Percentiles rank a stretch among this genome's conserved stretches.
phyloP scores from a whole-genome alignment of 2,797 vertebrate species.

The Aplochiton taeniatus region DNA sequence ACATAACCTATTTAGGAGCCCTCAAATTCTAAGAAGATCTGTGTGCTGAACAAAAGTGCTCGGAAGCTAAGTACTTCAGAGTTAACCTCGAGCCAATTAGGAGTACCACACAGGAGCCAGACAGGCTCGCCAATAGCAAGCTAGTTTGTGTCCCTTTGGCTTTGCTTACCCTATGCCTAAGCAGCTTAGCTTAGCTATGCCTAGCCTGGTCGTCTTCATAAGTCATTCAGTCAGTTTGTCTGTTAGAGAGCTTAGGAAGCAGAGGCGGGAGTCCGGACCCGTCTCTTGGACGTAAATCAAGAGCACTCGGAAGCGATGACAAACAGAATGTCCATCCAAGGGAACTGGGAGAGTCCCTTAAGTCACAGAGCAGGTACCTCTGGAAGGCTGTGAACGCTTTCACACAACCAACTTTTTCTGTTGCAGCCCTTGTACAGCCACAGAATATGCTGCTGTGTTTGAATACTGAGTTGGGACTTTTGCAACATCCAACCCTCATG shows the following conservation, averaged over 20 bases:
- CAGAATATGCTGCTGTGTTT: constrained; percentile 4
- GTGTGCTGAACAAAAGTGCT: too few species aligned
- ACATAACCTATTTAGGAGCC: too few species aligned
- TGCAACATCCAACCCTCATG: constrained; percentile 25
- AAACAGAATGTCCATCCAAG: constrained; percentile 36
- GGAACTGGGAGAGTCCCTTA: constrained; percentile 55
- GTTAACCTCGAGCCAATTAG: too few species aligned
- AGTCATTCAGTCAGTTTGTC: constrained; percentile 33
- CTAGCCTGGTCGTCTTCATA: not conserved
- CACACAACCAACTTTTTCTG: constrained; percentile 23
- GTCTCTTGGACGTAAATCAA: constrained; percentile 45
- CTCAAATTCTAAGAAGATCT: too few species aligned
- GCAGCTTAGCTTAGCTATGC: not conserved
- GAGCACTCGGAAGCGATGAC: constrained; percentile 26
- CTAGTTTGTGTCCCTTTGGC: not conserved
- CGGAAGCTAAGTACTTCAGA: too few species aligned
- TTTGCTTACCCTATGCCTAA: not conserved
- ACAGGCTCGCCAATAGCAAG: not conserved
- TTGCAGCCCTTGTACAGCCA: constrained; percentile 1
- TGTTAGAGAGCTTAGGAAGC: constrained; percentile 49
- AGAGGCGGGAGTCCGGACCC: constrained; percentile 19
- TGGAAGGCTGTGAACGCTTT: not conserved
- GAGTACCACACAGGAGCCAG: not conserved
- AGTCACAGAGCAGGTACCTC: constrained; percentile 58
- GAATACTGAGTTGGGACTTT: constrained; percentile 25